Conservation (phyloP, 2,797 vertebrate species). For the Hemitrygon akajei region DNA sequence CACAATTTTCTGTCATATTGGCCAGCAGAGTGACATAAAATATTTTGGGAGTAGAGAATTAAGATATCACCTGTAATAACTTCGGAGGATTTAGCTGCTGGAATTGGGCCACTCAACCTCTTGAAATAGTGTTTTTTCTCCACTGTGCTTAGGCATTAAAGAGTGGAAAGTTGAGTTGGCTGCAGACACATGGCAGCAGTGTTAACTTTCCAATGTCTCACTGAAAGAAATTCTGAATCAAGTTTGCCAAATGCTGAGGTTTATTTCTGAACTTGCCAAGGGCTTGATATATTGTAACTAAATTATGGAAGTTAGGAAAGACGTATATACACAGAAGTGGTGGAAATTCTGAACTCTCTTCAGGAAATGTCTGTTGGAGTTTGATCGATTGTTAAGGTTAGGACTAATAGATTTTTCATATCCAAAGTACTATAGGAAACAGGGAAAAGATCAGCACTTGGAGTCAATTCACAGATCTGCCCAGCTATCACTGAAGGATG, state of each 20-base stretch:
- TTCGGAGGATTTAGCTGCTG: background rate
- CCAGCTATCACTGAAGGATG: too few species aligned
- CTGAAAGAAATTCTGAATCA: background rate
- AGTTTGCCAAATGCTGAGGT: slow-evolving; percentile 10
- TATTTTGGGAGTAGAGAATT: background rate
- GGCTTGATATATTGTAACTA: slow-evolving; percentile 16
- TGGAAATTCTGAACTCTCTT: too few species aligned
- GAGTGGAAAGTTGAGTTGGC: slow-evolving; percentile 31
- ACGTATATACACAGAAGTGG: too few species aligned
- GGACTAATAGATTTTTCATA: too few species aligned
- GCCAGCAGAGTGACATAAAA: background rate
- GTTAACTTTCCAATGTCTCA: slow-evolving; percentile 24
- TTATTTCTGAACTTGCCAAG: slow-evolving; percentile 14
- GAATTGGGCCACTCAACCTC: background rate
- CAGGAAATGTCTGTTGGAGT: too few species aligned
- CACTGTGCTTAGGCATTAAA: background rate
- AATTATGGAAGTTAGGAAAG: background rate
- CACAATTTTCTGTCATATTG: background rate
- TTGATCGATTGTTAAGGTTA: too few species aligned
- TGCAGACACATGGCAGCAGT: background rate
- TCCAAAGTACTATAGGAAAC: too few species aligned
- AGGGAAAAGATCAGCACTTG: too few species aligned
- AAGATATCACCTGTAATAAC: background rate
- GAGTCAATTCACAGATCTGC: too few species aligned
- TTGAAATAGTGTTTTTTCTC: slow-evolving; percentile 19